Evolutionary conservation across 2,888 invertebrate species (phyloP), one percentile per base, ranked within the genome.

Genomic region (Loripinus fragilis): DNA sequence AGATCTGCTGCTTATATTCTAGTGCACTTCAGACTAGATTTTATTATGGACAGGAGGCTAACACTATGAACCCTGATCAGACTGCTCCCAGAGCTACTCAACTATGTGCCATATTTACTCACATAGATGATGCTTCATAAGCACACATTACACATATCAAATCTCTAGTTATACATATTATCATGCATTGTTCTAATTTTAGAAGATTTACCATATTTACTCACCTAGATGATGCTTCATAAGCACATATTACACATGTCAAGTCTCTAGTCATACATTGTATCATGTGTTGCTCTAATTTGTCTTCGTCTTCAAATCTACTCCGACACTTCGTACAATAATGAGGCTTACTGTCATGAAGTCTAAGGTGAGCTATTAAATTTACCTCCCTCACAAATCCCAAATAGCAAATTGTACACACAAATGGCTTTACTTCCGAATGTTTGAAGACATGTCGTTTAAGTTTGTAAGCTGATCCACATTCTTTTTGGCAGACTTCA

Each of bases 361-460:
- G 15, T 25, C 15, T 5, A 17, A 23, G 7, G 25, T 55, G 55
- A 7, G 23, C 25, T 25, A 10, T 23, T 23, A 55, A 28, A 10
- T 23, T 55, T 55, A 25, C 55, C 15, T 12, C 23, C 17, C 5
- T 25, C 7, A 5, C 25, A 28, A 55, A 55, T 7, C n/a, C 25
- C 25, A n/a, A 2, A 55, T 23, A 25, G 55, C 55, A 55, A 7
- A 55, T 55, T 5, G 5, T 12, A 55, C 55, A 55, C 5, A n/a
- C 55, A 55, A 25, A 55, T 55, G 55, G 55, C 15, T 55, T 55
- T n/a, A 23, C 10, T 55, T 55, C 28, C 15, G 55, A 17, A 55
- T 55, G 55, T 25, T 17, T 23, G 15, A 28, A 55, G 2, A 55
- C 23, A 28, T 55, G 55, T 12, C 70, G 69, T 33, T 65, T 69